Base-by-base conservation (phyloP, 2,797 vertebrate species). In the Neopelma chrysocephalum region DNA sequence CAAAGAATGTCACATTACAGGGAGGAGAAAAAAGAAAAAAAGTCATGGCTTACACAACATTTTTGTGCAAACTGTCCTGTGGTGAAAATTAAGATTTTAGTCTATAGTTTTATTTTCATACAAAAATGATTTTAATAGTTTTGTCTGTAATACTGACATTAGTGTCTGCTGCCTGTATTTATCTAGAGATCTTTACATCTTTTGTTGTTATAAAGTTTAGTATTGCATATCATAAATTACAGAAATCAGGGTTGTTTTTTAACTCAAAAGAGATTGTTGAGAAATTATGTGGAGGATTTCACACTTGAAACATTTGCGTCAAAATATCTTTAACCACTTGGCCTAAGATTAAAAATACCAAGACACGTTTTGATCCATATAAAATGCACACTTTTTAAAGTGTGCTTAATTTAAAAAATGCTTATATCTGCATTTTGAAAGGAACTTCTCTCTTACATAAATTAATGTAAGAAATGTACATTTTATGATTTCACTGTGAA, bases 241-340 rank as follows among this genome's bases (percentile, higher is more conserved):
- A 79, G 77, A 81, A 89, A 58, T 91, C 65, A 82, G 34, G 25
- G 18, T 19, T 23, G 45, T 75, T 84, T 91, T 95, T 96, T 51
- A 83, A 80, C 72, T 80, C 56, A 64, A 73, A 61, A 88, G 82
- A 94, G 70, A 56, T 83, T 71, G 79, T 80, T 79, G 82, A 94
- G 86, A 58, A 84, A 93, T 79, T 94, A 73, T 91, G 92, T 96
- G 82, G 80, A 94, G 95, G 89, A 90, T 92, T 95, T 91, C 92
- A 87, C 95, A 96, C 96, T 96, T 95, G 90, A 93, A 95, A 82
- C 88, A 72, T 79, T 94, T 76, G 73, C 96, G 91, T 96, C 92
- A 97, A 96, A 93, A 95, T 96, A 96, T 77, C 86, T 95, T 96
- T 95, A 93, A 96, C 95, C 89, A 53, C 94, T 96, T 94, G 82